Evolutionary conservation across 2,888 invertebrate genomes (phyloP).

Genomic region (Cyaniris semiargus): DNA sequence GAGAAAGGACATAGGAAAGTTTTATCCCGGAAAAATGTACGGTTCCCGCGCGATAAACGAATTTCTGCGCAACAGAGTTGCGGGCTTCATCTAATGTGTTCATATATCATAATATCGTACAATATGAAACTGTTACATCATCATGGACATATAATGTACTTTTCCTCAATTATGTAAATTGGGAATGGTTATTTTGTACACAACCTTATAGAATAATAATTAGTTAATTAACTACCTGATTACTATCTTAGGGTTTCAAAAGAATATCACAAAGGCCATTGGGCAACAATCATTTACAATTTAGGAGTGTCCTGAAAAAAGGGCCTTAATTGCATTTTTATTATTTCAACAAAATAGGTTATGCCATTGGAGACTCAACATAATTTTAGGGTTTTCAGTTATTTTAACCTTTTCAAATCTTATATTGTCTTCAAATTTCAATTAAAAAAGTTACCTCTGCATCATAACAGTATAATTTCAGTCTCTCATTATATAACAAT

Average conservation of each 20-base stretch:
- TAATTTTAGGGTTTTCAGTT: not conserved
- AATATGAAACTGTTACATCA: slow-evolving; percentile 5
- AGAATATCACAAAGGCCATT: not conserved
- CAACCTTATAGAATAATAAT: not conserved
- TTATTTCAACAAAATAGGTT: not conserved
- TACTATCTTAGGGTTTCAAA: not conserved
- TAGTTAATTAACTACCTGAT: not conserved
- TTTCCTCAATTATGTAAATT: slow-evolving; percentile 6
- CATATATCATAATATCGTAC: not conserved
- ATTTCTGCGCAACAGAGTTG: too few species aligned
- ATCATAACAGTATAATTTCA: too few species aligned
- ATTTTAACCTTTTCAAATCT: too few species aligned
- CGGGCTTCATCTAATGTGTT: too few species aligned
- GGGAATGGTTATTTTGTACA: not conserved
- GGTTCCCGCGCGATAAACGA: too few species aligned
- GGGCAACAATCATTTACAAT: not conserved
- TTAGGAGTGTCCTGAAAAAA: not conserved
- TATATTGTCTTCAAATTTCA: too few species aligned
- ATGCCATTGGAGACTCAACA: not conserved
- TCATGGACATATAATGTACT: not conserved
- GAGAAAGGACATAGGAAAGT: too few species aligned
- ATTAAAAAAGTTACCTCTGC: too few species aligned
- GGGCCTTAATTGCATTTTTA: not conserved
- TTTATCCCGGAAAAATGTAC: too few species aligned
- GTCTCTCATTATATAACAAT: not conserved